Conservation (phyloP, 2,113 vertebrate genomes). For the Pundamilia nyererei region DNA sequence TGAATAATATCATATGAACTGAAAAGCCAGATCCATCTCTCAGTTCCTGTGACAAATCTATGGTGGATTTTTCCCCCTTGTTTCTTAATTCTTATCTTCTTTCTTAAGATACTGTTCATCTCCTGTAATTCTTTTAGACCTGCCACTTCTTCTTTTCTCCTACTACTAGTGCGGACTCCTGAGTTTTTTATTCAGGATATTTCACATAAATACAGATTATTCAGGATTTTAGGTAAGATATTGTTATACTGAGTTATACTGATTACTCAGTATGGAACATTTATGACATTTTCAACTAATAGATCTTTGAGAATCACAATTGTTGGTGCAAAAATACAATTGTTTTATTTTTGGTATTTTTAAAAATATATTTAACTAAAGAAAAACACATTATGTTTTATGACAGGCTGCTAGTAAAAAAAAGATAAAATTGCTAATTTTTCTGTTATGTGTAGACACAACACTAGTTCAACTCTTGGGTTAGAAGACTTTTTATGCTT, state of each 20-base stretch:
- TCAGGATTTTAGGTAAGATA: background rate
- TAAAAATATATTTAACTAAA: background rate
- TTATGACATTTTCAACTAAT: background rate
- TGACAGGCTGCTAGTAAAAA: background rate
- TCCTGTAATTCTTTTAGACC: background rate
- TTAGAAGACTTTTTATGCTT: background rate
- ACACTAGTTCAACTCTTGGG: background rate
- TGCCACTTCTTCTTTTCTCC: background rate
- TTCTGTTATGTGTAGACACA: background rate
- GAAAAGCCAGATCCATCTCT: rapidly evolving
- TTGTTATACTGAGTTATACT: background rate
- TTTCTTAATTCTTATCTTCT: background rate
- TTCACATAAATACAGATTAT: background rate
- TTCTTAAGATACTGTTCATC: background rate
- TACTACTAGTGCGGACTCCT: rapidly evolving
- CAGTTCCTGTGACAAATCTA: background rate
- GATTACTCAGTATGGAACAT: background rate
- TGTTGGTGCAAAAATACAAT: background rate
- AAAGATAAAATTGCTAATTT: background rate
- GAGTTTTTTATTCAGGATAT: background rate
- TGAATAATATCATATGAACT: background rate
- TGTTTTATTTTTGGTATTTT: background rate
- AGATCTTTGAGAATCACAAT: background rate
- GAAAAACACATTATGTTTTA: background rate
- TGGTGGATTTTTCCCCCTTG: rapidly evolving